Evolutionary conservation across 2,113 vertebrate genomes (phyloP).

Genomic region (Hippocampus abdominalis): DNA sequence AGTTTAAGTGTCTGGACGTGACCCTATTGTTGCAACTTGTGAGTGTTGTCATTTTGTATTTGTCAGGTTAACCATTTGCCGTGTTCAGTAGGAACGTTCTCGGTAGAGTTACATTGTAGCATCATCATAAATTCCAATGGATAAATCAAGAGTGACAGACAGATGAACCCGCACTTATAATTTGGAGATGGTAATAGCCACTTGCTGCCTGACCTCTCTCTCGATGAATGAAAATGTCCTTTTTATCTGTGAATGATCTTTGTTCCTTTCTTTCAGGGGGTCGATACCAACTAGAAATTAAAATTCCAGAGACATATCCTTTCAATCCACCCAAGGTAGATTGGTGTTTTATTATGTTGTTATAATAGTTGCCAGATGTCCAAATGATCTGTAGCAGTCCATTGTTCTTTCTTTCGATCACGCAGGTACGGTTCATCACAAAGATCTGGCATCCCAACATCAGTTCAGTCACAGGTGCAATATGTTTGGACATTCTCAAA

Average conservation of each 20-base stretch:
- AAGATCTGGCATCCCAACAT: constrained; percentile 99
- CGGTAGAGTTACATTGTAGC: too few species aligned
- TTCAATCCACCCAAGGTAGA: constrained; percentile 81
- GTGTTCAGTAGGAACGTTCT: neutral
- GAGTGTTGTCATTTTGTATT: neutral
- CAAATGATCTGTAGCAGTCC: neutral
- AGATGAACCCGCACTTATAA: too few species aligned
- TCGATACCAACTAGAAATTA: constrained; percentile 81
- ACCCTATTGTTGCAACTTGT: neutral
- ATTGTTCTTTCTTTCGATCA: constrained; percentile 31
- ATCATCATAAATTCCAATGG: too few species aligned
- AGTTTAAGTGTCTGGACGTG: too few species aligned
- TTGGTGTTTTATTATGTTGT: neutral
- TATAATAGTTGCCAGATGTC: neutral
- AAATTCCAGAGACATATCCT: constrained; percentile 82
- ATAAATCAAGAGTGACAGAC: too few species aligned
- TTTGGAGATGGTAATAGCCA: neutral
- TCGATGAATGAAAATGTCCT: neutral
- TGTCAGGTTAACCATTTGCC: neutral
- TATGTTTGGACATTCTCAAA: constrained; percentile 99
- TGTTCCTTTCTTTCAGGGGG: constrained; percentile 57
- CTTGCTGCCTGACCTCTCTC: neutral
- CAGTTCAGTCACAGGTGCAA: constrained; percentile 98
- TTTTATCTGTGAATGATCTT: neutral
- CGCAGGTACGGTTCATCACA: constrained; percentile 97